A percentile compares a stretch with the other conserved stretches of the same genome.
phyloP scores from a whole-genome alignment of 92 coral and sea anemone species.

The Palythoa heliodiscus region DNA sequence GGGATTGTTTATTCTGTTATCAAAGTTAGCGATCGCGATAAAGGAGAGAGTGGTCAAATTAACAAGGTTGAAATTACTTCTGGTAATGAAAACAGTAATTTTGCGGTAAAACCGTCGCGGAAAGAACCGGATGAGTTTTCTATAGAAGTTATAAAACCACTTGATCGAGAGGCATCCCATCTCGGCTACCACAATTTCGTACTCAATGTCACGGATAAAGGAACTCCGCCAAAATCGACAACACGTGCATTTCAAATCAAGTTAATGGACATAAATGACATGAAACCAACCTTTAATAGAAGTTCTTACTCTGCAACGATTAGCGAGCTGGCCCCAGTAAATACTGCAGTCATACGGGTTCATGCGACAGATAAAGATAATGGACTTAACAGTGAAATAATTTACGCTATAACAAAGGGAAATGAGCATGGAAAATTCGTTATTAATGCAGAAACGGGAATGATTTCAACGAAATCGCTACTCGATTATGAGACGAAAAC shows the following conservation, averaged over 20 bases:
- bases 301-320: conserved; percentile 72
- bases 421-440: conserved; percentile 62
- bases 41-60: conserved; percentile 80
- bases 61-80: conserved; percentile 76
- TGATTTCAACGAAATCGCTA: conserved; percentile 62
- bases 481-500: conserved; percentile 75
- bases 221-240: conserved; percentile 75
- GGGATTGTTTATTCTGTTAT: conserved; percentile 69
- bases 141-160: conserved; percentile 68
- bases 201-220: conserved; percentile 76
- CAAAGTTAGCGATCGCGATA: conserved; percentile 76
- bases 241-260: conserved; percentile 60
- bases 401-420: conserved; percentile 68
- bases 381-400: conserved; percentile 59
- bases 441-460: conserved; percentile 77
- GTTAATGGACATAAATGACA: conserved; percentile 66
- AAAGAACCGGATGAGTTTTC: conserved; percentile 56
- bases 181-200: conserved; percentile 45
- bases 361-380: conserved; percentile 67
- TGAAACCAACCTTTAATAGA: conserved; percentile 59
- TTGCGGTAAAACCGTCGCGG: conserved; percentile 64
- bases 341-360: conserved; percentile 75
- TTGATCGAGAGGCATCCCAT: conserved; percentile 67
- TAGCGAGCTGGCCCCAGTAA: conserved; percentile 83
- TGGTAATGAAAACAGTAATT: conserved; percentile 69